A percentile compares a stretch with the other conserved stretches of the same genome.
phyloP scores from a whole-genome alignment of 2,888 invertebrate genomes.

The Melanostoma mellinum region DNA sequence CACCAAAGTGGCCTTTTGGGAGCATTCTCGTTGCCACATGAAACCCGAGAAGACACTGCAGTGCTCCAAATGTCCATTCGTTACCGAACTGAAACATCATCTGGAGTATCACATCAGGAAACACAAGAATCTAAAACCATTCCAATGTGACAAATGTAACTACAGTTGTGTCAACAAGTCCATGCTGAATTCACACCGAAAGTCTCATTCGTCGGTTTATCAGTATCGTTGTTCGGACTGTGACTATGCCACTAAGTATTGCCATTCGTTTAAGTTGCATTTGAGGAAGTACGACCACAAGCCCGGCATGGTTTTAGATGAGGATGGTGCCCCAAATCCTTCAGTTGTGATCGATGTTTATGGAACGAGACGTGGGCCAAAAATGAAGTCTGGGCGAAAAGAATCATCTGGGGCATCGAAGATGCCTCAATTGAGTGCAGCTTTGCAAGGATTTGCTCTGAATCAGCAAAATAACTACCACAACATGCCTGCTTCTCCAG shows the following conservation, averaged over 20 bases:
- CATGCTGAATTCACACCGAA: constrained; percentile 99
- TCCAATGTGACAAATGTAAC: constrained; percentile 93
- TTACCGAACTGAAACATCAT: constrained; percentile 99
- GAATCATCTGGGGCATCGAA: constrained; percentile 67
- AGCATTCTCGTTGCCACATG: constrained; percentile 94
- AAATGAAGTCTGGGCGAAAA: constrained; percentile 82
- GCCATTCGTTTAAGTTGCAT: constrained; percentile 97
- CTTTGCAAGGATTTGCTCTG: constrained; percentile 77
- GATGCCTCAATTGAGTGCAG: constrained; percentile 78
- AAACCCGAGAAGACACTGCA: constrained; percentile 94
- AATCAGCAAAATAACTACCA: constrained; percentile 61
- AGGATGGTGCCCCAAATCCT: constrained; percentile 94
- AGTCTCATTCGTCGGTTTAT: constrained; percentile 96
- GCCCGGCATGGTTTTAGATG: constrained; percentile 94
- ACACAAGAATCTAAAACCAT: constrained; percentile 97
- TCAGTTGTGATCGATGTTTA: constrained; percentile 94
- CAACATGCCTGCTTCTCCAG: constrained; percentile 76
- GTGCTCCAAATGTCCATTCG: constrained; percentile 97
- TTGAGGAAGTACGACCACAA: constrained; percentile 95
- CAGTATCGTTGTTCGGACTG: constrained; percentile 97
- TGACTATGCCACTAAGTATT: constrained; percentile 98
- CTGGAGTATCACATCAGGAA: constrained; percentile 98
- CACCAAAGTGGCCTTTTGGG: constrained; percentile 96
- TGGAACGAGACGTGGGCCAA: constrained; percentile 94
- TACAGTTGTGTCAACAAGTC: constrained; percentile 98